Evolutionary conservation across 2,888 invertebrate genomes (phyloP), one percentile per base, ranked within the genome.

Genomic region (Ptycholaimellus sp.): DNA sequence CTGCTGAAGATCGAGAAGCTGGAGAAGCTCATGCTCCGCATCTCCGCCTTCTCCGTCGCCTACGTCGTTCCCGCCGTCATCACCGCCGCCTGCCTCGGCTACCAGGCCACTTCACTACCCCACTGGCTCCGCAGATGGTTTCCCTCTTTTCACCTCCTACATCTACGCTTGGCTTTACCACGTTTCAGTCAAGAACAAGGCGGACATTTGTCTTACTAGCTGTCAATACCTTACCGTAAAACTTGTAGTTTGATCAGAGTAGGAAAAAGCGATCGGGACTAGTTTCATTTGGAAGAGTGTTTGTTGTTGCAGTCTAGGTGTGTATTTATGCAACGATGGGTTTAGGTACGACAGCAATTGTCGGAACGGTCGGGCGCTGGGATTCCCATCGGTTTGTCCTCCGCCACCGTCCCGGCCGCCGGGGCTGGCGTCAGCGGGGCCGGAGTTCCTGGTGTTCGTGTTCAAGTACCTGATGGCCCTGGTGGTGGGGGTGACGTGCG

Each of bases 1-100:
- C 47, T 46, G 21, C 38, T 45, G 39, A 76, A 82, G 63, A 80
- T 87, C 40, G 49, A 46, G 39, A 51, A 54, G 36, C 66, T 85
- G 40, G 83, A 85, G 64, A 83, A 82, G 61, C 68, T 83, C 42
- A 85, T 87, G 82, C 80, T 82, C 54, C 71, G 85, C 42, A 85
- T 87, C 58, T 82, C 83, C 40, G 48, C 54, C 23, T 61, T 60
- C 44, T 80, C 80, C 60, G 78, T 87, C 44, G 68, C 85, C 44
- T 87, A 83, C 67, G 79, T 82, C 33, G 54, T 64, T 57, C 51
- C 55, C 29, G 50, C 53, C 5, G 48, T 53, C 35, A 47, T 53
- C 28, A 50, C 53, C 32, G 36, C 42, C 29, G 39, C 44, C 25
- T 45, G 49, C 46, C 28, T 80, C 57, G 69, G 80, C 46, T 83